These are phyloP conservation scores for Brachionus plicatilis DNA, from an alignment of 1,140 invertebrate genomes.

Conservation along the genomic window DNA sequence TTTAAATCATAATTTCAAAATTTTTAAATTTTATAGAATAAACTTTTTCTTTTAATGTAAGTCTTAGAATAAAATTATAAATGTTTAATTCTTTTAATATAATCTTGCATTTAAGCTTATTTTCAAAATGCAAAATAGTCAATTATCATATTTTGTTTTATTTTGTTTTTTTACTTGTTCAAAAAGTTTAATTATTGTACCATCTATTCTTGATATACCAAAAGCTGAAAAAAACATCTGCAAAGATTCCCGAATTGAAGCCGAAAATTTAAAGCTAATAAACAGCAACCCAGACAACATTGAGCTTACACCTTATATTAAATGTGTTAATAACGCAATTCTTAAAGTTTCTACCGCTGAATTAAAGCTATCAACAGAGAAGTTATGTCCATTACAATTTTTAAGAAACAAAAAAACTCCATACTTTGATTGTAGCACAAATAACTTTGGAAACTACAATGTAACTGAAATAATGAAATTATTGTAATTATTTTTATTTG, in stretches of 20 bases:
- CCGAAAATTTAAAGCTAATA: background rate
- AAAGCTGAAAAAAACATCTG: constrained; percentile 2
- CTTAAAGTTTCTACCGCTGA: background rate
- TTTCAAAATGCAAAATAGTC: background rate
- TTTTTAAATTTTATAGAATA: background rate
- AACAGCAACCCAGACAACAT: background rate
- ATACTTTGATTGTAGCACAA: background rate
- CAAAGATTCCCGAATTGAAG: background rate
- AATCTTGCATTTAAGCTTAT: background rate
- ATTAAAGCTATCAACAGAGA: background rate
- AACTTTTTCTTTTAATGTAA: background rate
- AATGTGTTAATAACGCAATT: constrained; percentile 22
- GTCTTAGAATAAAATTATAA: background rate
- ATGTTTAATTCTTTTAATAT: background rate
- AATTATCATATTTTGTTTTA: background rate
- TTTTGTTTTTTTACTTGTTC: background rate
- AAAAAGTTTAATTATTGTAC: background rate
- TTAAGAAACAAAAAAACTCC: background rate
- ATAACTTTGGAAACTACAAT: constrained; percentile 3
- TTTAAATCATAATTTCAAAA: background rate
- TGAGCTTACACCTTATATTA: background rate
- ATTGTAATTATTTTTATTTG: background rate
- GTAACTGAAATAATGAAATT: background rate
- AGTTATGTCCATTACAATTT: background rate
- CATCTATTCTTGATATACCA: background rate